Conservation (phyloP, 2,797 vertebrate genomes). For the Syngnathus acus region DNA sequence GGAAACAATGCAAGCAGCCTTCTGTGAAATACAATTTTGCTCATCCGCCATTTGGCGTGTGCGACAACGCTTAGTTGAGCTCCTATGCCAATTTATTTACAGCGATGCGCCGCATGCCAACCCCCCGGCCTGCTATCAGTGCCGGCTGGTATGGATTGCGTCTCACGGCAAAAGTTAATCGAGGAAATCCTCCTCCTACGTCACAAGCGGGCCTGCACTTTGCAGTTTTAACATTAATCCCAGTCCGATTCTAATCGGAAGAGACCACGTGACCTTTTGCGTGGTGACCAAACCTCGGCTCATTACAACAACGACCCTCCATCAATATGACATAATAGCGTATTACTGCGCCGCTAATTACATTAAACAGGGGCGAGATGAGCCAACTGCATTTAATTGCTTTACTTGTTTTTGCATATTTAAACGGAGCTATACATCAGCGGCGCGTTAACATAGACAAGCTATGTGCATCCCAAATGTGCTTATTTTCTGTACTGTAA, state of each 20-base stretch:
- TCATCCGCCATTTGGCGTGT: slow-evolving; percentile 20
- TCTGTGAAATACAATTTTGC: slow-evolving; percentile 15
- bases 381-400: slow-evolving; percentile 44
- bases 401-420: slow-evolving; percentile 41
- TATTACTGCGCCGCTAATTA: slow-evolving; percentile 60
- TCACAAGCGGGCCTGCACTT: slow-evolving; percentile 22
- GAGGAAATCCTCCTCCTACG: slow-evolving; percentile 53
- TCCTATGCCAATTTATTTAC: slow-evolving; percentile 43
- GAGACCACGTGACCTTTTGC: slow-evolving; percentile 52
- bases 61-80: slow-evolving; percentile 19
- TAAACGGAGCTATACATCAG: slow-evolving; percentile 27
- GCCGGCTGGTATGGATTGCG: slow-evolving; percentile 57
- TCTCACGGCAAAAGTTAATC: slow-evolving; percentile 62
- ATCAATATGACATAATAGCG: slow-evolving; percentile 48
- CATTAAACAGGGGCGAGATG: slow-evolving; percentile 46
- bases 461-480: neutral
- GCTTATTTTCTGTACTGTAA: slow-evolving; percentile 5
- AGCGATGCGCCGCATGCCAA: slow-evolving; percentile 29
- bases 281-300: slow-evolving; percentile 24
- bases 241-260: slow-evolving; percentile 29
- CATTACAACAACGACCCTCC: slow-evolving; percentile 14
- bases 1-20: slow-evolving; percentile 14
- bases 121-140: slow-evolving; percentile 29
- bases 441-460: slow-evolving; percentile 3
- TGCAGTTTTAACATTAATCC: slow-evolving; percentile 46